A percentile compares a stretch with the other conserved stretches of the same genome.
phyloP scores from a whole-genome alignment of 2,113 vertebrate genomes.

The Proterorhinus semilunaris region DNA sequence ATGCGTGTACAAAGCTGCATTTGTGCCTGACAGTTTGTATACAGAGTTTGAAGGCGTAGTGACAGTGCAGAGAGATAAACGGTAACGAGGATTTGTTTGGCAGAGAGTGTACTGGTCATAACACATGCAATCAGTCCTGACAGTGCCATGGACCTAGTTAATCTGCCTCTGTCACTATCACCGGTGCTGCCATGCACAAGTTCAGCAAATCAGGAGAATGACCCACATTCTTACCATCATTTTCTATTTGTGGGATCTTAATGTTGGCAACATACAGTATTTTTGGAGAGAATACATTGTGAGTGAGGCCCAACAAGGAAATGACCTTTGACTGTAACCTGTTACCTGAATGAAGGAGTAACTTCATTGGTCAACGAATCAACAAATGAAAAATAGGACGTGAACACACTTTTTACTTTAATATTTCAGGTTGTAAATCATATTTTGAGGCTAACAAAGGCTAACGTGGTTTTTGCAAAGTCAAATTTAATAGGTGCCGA shows the following conservation, averaged over 20 bases:
- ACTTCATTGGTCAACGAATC: too few species aligned
- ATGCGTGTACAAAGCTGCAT: slow-evolving; percentile 27
- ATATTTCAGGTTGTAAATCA: too few species aligned
- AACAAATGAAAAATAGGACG: too few species aligned
- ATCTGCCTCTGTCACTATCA: slow-evolving; percentile 58
- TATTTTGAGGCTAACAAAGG: not conserved
- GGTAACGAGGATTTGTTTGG: slow-evolving; percentile 57
- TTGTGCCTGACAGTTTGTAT: slow-evolving; percentile 58
- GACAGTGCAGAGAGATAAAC: slow-evolving; percentile 63
- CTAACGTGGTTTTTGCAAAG: not conserved
- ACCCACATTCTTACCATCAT: slow-evolving; percentile 54
- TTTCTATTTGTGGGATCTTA: slow-evolving; percentile 3
- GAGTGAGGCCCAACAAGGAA: too few species aligned
- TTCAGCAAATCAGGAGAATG: slow-evolving; percentile 38
- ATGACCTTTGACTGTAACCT: too few species aligned
- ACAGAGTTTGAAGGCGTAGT: slow-evolving; percentile 49
- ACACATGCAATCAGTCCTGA: slow-evolving; percentile 62
- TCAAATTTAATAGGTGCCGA: not conserved
- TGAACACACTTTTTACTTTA: too few species aligned
- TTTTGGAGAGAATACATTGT: not conserved
- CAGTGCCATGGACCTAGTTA: slow-evolving; percentile 56
- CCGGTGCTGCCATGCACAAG: slow-evolving; percentile 48
- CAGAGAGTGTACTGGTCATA: slow-evolving; percentile 52
- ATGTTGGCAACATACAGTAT: not conserved
- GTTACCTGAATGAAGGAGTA: too few species aligned